Evolutionary conservation across 2,888 invertebrate genomes (phyloP), one percentile per base, ranked within the genome.

Genomic region (Smittia sp.): DNA sequence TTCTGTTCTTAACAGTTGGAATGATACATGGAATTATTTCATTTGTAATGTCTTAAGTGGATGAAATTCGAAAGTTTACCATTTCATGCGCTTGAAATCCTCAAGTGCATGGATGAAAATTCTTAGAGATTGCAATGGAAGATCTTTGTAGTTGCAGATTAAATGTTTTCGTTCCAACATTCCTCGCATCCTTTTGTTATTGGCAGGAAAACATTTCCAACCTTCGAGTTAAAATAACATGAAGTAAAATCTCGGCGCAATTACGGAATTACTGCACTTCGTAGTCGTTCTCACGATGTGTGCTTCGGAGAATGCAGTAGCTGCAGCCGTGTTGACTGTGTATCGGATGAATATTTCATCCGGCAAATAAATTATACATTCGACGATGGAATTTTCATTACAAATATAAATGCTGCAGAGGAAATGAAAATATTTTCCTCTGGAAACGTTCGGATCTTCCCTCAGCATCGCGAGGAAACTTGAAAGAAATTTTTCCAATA

Each of bases 381-480:
- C 65, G 65, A 27, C 65, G 65, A 65, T 22, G 24, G 32, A 65
- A 65, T 65, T 65, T 65, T 27, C 65, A 27, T 32, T 25, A 65
- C 25, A 65, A 65, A 18, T 9, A 20, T 3, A n/a, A n/a, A n/a
- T 13, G 46, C 11, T 46, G 15, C 46, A 46, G 15, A 46, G 46
- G 46, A 46, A 46, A n/a, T 13, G 46, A 46, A 46, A 46, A 6
- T 11, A 11, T 15, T 15, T 46, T 11, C 15, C n/a, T 15, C n/a
- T 46, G 46, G 9, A 46, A 32, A 32, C 9, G 3, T 9, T 32
- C 32, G 32, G 32, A 32, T 32, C 9, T 32, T 32, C 32, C 32
- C 32, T 32, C 4, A 32, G 9, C 32, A 32, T 32, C 9, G 32
- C 3, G 32, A 32, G 9, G 32, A 9, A 32, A 46, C 58, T 20